Conservation (phyloP, 2,888 invertebrate genomes). For the Ophraella communa region DNA sequence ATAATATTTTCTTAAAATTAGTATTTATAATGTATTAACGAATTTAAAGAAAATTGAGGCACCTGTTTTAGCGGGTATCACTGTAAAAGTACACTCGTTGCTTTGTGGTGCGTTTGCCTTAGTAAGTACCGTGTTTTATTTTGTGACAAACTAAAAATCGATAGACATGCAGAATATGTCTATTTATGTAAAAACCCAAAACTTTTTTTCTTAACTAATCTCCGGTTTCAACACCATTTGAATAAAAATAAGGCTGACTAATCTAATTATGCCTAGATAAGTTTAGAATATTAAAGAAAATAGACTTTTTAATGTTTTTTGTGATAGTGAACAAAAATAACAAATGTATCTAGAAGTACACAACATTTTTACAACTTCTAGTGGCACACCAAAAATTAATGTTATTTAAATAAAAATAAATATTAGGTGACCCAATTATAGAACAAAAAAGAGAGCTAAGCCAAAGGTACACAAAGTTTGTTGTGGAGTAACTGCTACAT, state of each 20-base stretch:
- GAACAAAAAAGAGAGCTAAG: too few species aligned
- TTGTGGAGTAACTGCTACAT: too few species aligned
- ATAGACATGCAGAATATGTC: conserved; percentile 45
- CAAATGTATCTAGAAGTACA: too few species aligned
- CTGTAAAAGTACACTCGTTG: conserved; percentile 53
- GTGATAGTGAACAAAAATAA: too few species aligned
- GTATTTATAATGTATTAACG: conserved; percentile 56
- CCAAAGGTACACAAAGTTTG: too few species aligned
- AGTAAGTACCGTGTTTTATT: conserved; percentile 49
- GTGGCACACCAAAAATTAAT: too few species aligned
- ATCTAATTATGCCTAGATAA: neutral
- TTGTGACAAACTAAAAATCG: conserved; percentile 40
- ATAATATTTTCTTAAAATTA: conserved; percentile 59
- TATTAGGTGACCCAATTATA: too few species aligned
- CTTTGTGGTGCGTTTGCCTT: conserved; percentile 48
- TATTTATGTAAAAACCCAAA: conserved; percentile 14
- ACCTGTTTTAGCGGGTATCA: conserved; percentile 58
- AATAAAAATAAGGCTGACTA: neutral
- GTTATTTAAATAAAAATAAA: too few species aligned
- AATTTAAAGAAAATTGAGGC: conserved; percentile 58
- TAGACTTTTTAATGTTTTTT: too few species aligned
- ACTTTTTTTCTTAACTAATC: neutral
- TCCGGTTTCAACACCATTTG: neutral
- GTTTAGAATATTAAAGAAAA: too few species aligned
- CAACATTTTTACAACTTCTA: too few species aligned